Percentiles rank a stretch among this genome's conserved stretches.
Conservation (phyloP, 2,113 vertebrate genomes). For the Paracanthobrama guichenoti region DNA sequence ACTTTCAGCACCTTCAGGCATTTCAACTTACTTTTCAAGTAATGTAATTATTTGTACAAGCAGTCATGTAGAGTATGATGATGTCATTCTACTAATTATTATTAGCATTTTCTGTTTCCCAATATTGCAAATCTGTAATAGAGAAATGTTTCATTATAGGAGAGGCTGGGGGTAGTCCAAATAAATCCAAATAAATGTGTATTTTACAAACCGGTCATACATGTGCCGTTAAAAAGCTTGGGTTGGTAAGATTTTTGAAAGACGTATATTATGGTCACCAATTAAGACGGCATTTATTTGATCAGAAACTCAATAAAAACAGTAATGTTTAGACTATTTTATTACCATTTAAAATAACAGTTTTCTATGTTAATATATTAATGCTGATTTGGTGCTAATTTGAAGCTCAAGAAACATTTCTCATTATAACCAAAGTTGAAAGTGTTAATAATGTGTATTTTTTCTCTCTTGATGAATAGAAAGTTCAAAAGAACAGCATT, state of each 20-base stretch:
- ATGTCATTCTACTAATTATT: slow-evolving; percentile 5
- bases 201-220: background rate
- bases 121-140: background rate
- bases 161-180: background rate
- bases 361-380: background rate
- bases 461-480: too few species aligned
- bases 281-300: background rate
- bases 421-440: too few species aligned
- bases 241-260: background rate
- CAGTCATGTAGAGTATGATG: background rate
- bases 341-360: too few species aligned
- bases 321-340: background rate
- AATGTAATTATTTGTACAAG: slow-evolving; percentile 19
- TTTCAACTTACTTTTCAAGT: background rate
- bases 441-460: too few species aligned
- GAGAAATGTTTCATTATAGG: background rate
- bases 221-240: background rate
- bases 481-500: too few species aligned
- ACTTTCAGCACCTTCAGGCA: slow-evolving; percentile 23
- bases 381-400: too few species aligned
- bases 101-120: background rate
- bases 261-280: background rate
- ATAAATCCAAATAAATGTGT: background rate
- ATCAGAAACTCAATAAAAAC: background rate
- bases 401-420: too few species aligned